Percentiles rank a stretch among this genome's conserved stretches.
phyloP scores from a whole-genome alignment of 2,113 vertebrate species.

The Phyllostomus discolor region DNA sequence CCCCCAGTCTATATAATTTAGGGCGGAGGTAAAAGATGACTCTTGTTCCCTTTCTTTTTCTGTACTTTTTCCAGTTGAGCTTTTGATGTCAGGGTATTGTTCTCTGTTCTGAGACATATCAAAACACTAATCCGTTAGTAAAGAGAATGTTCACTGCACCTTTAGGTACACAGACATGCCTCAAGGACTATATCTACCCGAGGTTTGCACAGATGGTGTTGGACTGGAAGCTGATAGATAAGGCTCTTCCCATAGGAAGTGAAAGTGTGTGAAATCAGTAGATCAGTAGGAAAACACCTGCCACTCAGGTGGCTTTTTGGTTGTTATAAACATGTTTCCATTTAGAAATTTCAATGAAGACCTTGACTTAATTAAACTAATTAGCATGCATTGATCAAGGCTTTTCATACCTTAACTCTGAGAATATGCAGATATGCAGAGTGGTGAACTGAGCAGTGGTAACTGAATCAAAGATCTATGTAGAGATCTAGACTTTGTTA shows the following conservation, averaged over 20 bases:
- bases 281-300: background rate
- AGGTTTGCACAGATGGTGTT: background rate
- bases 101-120: background rate
- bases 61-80: background rate
- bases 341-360: background rate
- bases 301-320: background rate
- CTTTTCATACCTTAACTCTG: background rate
- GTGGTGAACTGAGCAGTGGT: background rate
- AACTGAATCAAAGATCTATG: background rate
- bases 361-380: conserved; percentile 13
- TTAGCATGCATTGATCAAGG: background rate
- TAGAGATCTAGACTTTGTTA: background rate
- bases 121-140: background rate
- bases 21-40: background rate
- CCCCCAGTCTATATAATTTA: background rate
- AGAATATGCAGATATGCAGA: background rate
- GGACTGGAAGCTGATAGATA: background rate
- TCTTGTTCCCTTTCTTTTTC: background rate
- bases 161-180: background rate
- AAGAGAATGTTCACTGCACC: background rate
- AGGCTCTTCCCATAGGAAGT: background rate
- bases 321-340: background rate
- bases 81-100: background rate
- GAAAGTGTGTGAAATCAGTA: background rate
- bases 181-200: background rate